Conservation (phyloP, 2,113 vertebrate species). For the Mola mola region DNA sequence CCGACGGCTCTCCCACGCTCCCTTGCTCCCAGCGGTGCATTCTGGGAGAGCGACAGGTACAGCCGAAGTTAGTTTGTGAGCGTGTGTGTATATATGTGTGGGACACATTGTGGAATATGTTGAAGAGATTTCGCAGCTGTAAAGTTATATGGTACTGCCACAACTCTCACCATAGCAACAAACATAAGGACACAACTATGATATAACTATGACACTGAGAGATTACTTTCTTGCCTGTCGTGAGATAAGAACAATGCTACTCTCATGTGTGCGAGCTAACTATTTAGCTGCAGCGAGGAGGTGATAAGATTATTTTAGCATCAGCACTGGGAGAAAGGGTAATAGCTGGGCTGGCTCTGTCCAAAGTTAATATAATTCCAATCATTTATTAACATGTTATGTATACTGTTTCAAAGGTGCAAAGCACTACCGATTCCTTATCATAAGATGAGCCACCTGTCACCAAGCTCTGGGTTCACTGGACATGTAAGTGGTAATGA, state of each 20-base stretch:
- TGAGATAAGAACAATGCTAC: neutral
- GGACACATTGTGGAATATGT: slow-evolving; percentile 23
- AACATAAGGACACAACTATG: too few species aligned
- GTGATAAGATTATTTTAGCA: neutral
- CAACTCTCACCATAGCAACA: slow-evolving; percentile 30
- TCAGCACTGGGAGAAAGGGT: neutral
- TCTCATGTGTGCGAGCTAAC: too few species aligned
- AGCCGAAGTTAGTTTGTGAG: slow-evolving; percentile 44
- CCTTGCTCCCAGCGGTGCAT: slow-evolving; percentile 63
- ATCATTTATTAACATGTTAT: too few species aligned
- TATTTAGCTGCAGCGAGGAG: neutral
- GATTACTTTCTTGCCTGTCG: too few species aligned
- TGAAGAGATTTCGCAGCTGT: slow-evolving; percentile 43
- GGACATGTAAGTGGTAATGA: too few species aligned
- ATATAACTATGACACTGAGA: too few species aligned
- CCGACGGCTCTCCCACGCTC: slow-evolving; percentile 74
- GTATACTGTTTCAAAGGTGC: too few species aligned
- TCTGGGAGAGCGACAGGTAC: slow-evolving; percentile 73
- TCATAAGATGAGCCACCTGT: too few species aligned
- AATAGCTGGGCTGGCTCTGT: neutral
- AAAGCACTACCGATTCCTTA: too few species aligned
- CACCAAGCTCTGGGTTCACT: too few species aligned
- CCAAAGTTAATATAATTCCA: neutral
- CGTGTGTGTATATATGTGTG: slow-evolving; percentile 28
- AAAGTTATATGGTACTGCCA: slow-evolving; percentile 27